These are phyloP conservation scores for Rhabdomys pumilio DNA, from an alignment of 2,797 vertebrate genomes.

Conservation along the genomic window DNA sequence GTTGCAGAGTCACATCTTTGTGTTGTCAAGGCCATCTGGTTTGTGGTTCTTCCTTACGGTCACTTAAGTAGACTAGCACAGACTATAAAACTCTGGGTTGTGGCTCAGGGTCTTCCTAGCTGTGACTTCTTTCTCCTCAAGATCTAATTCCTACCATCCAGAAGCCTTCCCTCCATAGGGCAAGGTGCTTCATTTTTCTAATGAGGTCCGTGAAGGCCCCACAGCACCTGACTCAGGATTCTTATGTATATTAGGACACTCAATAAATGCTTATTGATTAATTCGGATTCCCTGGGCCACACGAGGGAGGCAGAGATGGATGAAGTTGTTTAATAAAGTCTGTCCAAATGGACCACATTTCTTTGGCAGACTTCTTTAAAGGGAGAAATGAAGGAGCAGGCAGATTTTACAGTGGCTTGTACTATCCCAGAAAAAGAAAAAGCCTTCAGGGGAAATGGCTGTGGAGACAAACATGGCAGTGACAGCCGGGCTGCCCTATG, in stretches of 20 bases:
- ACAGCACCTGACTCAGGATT: slow-evolving; percentile 72
- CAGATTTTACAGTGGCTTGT: slow-evolving; percentile 70
- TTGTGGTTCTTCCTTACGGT: neutral
- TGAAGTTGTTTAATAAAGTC: slow-evolving; percentile 80
- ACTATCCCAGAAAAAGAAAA: slow-evolving; percentile 38
- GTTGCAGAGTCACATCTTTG: neutral
- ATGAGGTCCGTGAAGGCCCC: slow-evolving; percentile 63
- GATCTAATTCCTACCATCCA: slow-evolving; percentile 26
- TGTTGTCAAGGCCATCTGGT: neutral
- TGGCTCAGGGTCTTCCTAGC: neutral
- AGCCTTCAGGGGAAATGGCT: slow-evolving; percentile 67
- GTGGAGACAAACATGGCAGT: slow-evolving; percentile 40
- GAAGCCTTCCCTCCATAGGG: neutral
- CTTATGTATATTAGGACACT: slow-evolving; percentile 69
- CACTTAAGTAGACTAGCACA: neutral
- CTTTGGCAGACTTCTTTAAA: slow-evolving; percentile 66
- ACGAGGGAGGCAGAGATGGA: slow-evolving; percentile 82
- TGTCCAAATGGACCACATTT: slow-evolving; percentile 64
- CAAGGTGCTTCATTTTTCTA: slow-evolving; percentile 65
- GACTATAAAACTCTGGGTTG: neutral
- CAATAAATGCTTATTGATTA: slow-evolving; percentile 83
- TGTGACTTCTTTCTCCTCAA: neutral
- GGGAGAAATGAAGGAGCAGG: slow-evolving; percentile 27
- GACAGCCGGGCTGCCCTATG: slow-evolving; percentile 49
- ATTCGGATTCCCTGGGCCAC: slow-evolving; percentile 78